Base-by-base conservation (phyloP, 2,113 vertebrate species). In the Hystrix cristata region DNA sequence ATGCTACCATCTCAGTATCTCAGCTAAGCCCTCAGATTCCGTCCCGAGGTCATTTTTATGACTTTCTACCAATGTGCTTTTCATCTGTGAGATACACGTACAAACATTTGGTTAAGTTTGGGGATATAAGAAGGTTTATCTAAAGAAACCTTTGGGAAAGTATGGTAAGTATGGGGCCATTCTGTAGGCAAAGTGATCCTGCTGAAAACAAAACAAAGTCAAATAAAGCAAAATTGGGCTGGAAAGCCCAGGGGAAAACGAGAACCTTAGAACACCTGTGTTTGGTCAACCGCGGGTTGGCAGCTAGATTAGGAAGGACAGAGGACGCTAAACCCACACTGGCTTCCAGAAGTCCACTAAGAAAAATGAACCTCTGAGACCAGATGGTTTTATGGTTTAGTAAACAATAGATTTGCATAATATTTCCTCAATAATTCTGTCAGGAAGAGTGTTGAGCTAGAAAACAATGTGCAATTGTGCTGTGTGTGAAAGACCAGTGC, bases 201-300 rank as follows among this genome's bases (percentile, higher is more conserved):
- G 84, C 55, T 96, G 97, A 98, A 98, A 98, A 97, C 96, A 98
- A 97, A 97, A 98, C 74, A 95, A 98, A 98, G 96, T 97, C 98
- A 98, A 97, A 96, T 97, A 98, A 98, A 96, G 93, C 96, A 98
- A 97, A 97, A 97, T 88, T 90, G 76, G 91, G 91, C 90, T 91
- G 92, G 94, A 86, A 97, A 97, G 91, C 79, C 94, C 82, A 93
- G 95, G 97, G 96, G 98, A 94, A 98, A 98, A 97, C 91, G 91
- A 98, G 97, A 98, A 93, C 95, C 85, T 97, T 97, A 92, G 95
- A 98, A 96, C 97, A 97, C 97, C 96, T 97, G 95, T 98, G 94
- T 98, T 98, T 98, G 98, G 98, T 98, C 98, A 98, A 98, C 96
- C 34, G 86, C 74, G 92, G 96, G 64, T 98, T 98, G 97, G 97